Base-by-base conservation (phyloP, 2,113 vertebrate genomes). In the Neolamprologus longior region DNA sequence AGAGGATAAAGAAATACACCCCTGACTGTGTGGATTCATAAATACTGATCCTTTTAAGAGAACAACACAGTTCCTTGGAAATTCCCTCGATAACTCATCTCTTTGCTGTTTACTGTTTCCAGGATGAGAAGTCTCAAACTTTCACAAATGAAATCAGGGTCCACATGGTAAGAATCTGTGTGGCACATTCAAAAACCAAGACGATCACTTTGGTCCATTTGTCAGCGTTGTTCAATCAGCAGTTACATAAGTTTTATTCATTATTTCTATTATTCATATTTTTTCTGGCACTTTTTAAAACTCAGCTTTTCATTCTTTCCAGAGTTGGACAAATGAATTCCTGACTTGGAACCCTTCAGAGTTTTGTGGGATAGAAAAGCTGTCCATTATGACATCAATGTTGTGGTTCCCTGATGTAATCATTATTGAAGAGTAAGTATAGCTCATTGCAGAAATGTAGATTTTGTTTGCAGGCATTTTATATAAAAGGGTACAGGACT, bases 241-340 rank as follows among this genome's bases (percentile, higher is more conserved):
- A 76, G 42, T 28, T 28, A 17, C 21, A 73, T 45, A 15, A 28
- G 61, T 1, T 35, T 35, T 63, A 63, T 63, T 63, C 15, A 63
- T 63, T 11, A 11, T 1, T 61, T 61, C 58, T 73, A 3, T 45
- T 17, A 76, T 28, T 76, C 9, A 10, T 7, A 76, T 47, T 26
- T 42, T 71, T 71, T 40, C 35, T 9, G 66, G 8, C 68, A 28
- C 24, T 47, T 76, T 47, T 50, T 17, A 28, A 45, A 73, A 47
- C 5, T 26, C 63, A 40, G 63, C 63, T 47, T 31, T 50, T 4
- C 24, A 1, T 82, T 35, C 61, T 88, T 68, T 5, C 2, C 90
- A 96, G 96, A 2, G 0, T 4, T 96, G 96, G 96, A 2, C 0
- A 1, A 95, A 91, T 73, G 94, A 96, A 53, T 91, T 92, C 15